These are phyloP conservation scores for Endomychus coccineus DNA, from an alignment of 2,888 invertebrate genomes.

Conservation along the genomic window DNA sequence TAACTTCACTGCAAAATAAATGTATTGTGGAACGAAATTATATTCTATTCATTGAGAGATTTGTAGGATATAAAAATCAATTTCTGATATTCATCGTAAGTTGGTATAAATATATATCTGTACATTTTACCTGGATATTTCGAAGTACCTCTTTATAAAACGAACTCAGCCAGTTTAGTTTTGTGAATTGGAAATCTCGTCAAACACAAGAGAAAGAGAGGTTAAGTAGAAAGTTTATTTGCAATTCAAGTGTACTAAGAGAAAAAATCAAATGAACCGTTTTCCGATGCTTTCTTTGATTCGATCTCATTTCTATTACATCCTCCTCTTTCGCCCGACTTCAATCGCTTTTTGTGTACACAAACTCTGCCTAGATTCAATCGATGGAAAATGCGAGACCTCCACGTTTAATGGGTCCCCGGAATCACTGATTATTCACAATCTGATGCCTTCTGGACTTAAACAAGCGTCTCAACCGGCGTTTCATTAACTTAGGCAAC, in stretches of 20 bases:
- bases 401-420: conserved; percentile 35
- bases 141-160: too few relatives aligned
- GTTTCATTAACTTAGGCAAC: neutral
- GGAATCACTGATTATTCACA: conserved; percentile 39
- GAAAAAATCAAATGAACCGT: conserved; percentile 35
- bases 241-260: conserved; percentile 21
- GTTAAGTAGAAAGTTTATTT: conserved; percentile 16
- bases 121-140: too few relatives aligned
- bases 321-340: conserved; percentile 25
- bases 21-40: too few relatives aligned
- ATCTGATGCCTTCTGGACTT: conserved; percentile 28
- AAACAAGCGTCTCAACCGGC: conserved; percentile 12
- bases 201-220: conserved; percentile 10
- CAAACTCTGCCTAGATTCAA: conserved; percentile 38
- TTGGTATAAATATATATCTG: too few relatives aligned
- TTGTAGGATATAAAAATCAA: too few relatives aligned
- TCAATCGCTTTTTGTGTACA: conserved; percentile 37
- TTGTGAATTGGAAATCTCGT: conserved; percentile 16
- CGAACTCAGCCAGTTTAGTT: too few relatives aligned
- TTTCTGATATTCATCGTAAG: too few relatives aligned
- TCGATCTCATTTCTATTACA: conserved; percentile 36
- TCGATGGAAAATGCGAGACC: conserved; percentile 33
- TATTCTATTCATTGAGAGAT: too few relatives aligned
- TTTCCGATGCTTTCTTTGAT: conserved; percentile 35
- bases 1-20: too few relatives aligned